These are phyloP conservation scores for Rhipidura dahli DNA, from an alignment of 2,113 vertebrate genomes.

Conservation along the genomic window DNA sequence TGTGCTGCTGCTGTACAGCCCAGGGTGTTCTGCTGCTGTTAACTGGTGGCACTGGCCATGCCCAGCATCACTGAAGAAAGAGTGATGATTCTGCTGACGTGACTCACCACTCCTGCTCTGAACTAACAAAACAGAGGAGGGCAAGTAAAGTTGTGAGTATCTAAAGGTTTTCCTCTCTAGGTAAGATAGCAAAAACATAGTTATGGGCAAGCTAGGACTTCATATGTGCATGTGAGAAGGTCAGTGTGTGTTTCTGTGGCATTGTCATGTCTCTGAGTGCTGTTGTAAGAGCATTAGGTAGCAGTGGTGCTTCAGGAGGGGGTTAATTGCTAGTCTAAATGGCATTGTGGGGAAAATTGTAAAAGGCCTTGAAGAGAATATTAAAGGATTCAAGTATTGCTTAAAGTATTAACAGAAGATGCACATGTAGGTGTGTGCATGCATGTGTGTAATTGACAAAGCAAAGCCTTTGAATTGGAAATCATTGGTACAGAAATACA, in stretches of 20 bases:
- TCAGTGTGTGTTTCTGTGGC: background rate
- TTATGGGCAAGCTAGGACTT: background rate
- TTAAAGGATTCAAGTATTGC: background rate
- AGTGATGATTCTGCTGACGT: background rate
- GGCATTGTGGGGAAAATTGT: background rate
- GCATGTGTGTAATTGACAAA: background rate
- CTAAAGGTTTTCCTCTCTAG: background rate
- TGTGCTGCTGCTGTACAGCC: background rate
- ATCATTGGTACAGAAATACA: slow-evolving; percentile 6
- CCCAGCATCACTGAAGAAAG: background rate
- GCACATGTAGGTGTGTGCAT: background rate
- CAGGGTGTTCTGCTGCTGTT: fast-evolving
- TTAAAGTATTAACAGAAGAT: slow-evolving; percentile 1
- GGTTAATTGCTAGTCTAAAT: background rate
- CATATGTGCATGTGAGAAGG: fast-evolving
- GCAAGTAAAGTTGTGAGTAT: background rate
- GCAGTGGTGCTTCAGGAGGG: background rate
- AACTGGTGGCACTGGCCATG: background rate
- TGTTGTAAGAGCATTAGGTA: background rate
- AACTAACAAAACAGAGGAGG: background rate
- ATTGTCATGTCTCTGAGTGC: background rate
- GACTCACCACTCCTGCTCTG: background rate
- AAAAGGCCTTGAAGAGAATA: background rate
- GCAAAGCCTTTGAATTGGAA: slow-evolving; percentile 5
- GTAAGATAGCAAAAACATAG: background rate